A percentile compares a stretch with the other conserved stretches of the same genome.
phyloP scores from a whole-genome alignment of 2,113 vertebrate genomes.

The Notothenia rossii region DNA sequence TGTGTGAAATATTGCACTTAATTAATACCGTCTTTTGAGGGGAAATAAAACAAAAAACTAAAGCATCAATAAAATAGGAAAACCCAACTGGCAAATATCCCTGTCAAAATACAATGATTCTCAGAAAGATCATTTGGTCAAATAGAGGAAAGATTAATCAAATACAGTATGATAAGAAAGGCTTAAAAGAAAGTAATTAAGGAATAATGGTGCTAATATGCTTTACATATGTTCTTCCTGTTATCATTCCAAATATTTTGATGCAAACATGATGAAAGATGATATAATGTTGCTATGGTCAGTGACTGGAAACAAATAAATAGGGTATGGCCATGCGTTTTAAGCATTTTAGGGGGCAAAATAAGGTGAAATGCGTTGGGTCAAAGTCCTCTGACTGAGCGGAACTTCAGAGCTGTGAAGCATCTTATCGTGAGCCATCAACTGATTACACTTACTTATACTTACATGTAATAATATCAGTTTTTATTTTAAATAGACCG shows the following conservation, averaged over 20 bases:
- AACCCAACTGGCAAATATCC: background rate
- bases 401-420: background rate
- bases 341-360: background rate
- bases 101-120: background rate
- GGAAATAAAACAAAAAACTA: background rate
- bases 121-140: background rate
- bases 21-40: background rate
- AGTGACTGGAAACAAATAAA: background rate
- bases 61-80: background rate
- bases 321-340: background rate
- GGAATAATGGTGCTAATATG: background rate
- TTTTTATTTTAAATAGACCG: slow-evolving; percentile 3
- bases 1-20: background rate
- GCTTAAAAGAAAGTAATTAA: background rate
- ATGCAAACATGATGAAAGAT: background rate
- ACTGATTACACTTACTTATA: background rate
- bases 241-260: background rate
- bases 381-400: slow-evolving; percentile 38
- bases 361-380: background rate
- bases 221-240: background rate
- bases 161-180: background rate
- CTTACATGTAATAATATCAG: background rate
- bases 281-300: background rate
- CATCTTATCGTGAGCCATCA: background rate
- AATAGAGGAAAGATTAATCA: background rate